Evolutionary conservation across 35 echinoderm and acorn worm genomes (phyloP).

Genomic region (Holothuria glaberrima): DNA sequence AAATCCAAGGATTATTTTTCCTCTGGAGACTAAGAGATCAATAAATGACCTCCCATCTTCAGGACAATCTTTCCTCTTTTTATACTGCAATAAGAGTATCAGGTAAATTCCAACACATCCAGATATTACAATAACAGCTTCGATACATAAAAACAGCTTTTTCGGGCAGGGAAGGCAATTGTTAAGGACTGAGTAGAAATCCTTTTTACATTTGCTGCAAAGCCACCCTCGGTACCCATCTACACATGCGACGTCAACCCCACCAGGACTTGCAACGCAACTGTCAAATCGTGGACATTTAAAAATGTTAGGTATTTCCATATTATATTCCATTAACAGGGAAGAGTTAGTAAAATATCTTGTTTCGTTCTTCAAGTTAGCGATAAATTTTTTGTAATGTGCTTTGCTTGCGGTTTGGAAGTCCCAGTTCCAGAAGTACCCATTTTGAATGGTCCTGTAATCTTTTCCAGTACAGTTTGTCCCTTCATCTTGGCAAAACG

Average conservation of each 20-base stretch:
- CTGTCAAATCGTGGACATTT: constrained; percentile 15
- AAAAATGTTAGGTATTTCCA: neutral
- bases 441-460: constrained; percentile 9
- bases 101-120: neutral
- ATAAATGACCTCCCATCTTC: neutral
- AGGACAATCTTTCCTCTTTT: neutral
- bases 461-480: constrained; percentile 38
- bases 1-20: too few species aligned
- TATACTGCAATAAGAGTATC: neutral
- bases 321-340: neutral
- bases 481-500: constrained; percentile 32
- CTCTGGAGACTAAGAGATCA: constrained; percentile 22
- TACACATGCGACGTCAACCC: neutral
- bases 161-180: neutral
- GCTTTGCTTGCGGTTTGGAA: neutral
- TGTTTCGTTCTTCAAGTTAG: neutral
- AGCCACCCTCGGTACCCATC: constrained; percentile 34
- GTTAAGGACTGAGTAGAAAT: constrained; percentile 35
- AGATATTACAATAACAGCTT: neutral
- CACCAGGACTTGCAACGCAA: neutral
- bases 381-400: constrained; percentile 38
- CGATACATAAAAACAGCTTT: neutral
- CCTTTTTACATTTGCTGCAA: too few species aligned
- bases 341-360: neutral
- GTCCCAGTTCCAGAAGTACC: constrained; percentile 56